Evolutionary conservation across 2,888 invertebrate genomes (phyloP).

Genomic region (Odontomyia ornata): DNA sequence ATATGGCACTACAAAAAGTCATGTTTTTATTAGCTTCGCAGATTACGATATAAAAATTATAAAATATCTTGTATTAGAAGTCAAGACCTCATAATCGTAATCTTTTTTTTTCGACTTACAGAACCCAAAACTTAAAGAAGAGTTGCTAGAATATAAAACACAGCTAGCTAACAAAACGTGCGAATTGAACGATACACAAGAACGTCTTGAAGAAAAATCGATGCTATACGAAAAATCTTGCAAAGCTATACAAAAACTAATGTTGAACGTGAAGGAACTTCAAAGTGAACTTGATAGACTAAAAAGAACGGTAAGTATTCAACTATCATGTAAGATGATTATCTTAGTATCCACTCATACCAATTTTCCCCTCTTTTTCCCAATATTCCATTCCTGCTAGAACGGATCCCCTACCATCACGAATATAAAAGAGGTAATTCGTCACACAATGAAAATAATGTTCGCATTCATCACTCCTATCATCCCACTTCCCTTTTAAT

Average conservation of each 20-base stretch:
- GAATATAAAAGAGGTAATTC: slow-evolving; percentile 48
- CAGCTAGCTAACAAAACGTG: slow-evolving; percentile 60
- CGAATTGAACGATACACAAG: slow-evolving; percentile 59
- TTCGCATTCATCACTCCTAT: slow-evolving; percentile 1
- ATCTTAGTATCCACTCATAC: neutral
- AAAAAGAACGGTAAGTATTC: slow-evolving; percentile 49
- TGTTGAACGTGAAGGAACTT: slow-evolving; percentile 57
- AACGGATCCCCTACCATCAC: slow-evolving; percentile 17
- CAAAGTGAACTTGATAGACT: slow-evolving; percentile 58
- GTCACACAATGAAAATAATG: neutral
- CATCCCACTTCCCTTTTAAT: slow-evolving; percentile 27
- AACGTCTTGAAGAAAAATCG: slow-evolving; percentile 57
- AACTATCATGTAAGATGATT: neutral
- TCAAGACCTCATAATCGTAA: too few relatives aligned
- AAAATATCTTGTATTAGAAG: too few relatives aligned
- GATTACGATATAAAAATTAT: too few relatives aligned
- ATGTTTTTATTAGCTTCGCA: too few relatives aligned
- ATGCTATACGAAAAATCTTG: slow-evolving; percentile 60
- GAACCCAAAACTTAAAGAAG: slow-evolving; percentile 55
- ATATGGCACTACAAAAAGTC: too few relatives aligned
- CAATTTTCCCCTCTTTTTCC: neutral
- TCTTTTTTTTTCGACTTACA: slow-evolving; percentile 19
- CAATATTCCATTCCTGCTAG: slow-evolving; percentile 28
- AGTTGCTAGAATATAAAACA: slow-evolving; percentile 56
- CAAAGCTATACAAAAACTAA: slow-evolving; percentile 60